Conservation (phyloP, 37 sponge, comb jelly and placozoan genomes). For the Hormiphora californensis region DNA sequence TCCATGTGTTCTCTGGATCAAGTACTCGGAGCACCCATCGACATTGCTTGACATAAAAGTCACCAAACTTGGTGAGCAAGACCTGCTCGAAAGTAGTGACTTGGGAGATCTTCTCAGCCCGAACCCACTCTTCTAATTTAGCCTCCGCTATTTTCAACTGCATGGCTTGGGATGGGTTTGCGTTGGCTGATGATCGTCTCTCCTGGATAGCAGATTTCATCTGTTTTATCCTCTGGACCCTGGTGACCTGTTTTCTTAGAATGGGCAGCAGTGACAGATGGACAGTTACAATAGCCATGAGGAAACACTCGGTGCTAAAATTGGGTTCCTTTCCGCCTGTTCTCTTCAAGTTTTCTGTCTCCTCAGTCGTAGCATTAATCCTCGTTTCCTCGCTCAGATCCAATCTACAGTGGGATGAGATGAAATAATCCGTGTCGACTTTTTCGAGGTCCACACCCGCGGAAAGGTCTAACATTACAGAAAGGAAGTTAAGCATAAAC, state of each 20-base stretch:
- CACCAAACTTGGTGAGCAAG: conserved; percentile 17
- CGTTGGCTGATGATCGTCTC: not conserved
- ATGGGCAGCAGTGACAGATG: conserved; percentile 70
- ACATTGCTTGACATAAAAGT: conserved; percentile 22
- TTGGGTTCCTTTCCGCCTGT: conserved; percentile 59
- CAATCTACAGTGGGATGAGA: not conserved
- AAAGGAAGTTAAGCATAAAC: conserved; percentile 70
- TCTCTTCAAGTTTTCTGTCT: not conserved
- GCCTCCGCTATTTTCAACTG: conserved; percentile 26
- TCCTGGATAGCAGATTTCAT: conserved; percentile 1
- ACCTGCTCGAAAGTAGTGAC: conserved; percentile 31
- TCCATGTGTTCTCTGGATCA: conserved; percentile 4
- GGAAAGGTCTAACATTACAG: conserved; percentile 68
- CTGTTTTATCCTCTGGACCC: conserved; percentile 61
- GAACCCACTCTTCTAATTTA: conserved; percentile 10
- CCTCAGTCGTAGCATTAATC: conserved; percentile 20
- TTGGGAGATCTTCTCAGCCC: conserved; percentile 33
- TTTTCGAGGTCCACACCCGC: conserved; percentile 64
- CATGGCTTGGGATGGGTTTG: not conserved
- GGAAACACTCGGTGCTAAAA: conserved; percentile 92
- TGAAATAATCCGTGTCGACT: conserved; percentile 60
- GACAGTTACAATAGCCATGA: conserved; percentile 68
- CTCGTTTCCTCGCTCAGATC: conserved; percentile 29
- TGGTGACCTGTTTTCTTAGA: conserved; percentile 53
- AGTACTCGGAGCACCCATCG: conserved; percentile 8